Evolutionary conservation across 2,797 vertebrate genomes (phyloP).

Genomic region (Nannoperca obscura): DNA sequence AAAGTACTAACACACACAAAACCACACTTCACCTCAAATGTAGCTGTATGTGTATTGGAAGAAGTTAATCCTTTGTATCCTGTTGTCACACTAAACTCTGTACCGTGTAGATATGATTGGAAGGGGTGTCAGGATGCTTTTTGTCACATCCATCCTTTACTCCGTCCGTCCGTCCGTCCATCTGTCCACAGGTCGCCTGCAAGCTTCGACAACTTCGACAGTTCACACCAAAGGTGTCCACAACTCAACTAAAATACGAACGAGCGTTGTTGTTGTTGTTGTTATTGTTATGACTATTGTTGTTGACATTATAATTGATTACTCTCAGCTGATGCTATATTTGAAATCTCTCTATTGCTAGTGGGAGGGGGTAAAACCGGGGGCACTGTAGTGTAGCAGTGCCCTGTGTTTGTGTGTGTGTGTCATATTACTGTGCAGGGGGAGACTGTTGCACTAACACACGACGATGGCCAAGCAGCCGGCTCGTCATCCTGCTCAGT

Average conservation of each 20-base stretch:
- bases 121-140: slow-evolving; percentile 68
- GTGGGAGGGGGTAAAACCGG: slow-evolving; percentile 31
- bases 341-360: slow-evolving; percentile 71
- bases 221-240: slow-evolving; percentile 85
- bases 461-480: slow-evolving; percentile 14
- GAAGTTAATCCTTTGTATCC: slow-evolving; percentile 30
- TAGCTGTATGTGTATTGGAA: slow-evolving; percentile 40
- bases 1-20: slow-evolving; percentile 57
- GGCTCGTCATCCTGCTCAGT: slow-evolving; percentile 34
- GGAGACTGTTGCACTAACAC: slow-evolving; percentile 64
- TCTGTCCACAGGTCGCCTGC: slow-evolving; percentile 70
- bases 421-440: slow-evolving; percentile 63
- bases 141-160: slow-evolving; percentile 48
- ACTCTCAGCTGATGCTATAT: slow-evolving; percentile 70
- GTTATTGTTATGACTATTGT: slow-evolving; percentile 70
- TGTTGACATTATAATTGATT: slow-evolving; percentile 72
- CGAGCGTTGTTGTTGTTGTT: slow-evolving; percentile 66
- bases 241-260: slow-evolving; percentile 64
- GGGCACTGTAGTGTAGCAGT: slow-evolving; percentile 49
- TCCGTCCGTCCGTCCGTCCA: slow-evolving; percentile 54
- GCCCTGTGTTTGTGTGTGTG: slow-evolving; percentile 48
- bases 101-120: slow-evolving; percentile 41
- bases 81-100: slow-evolving; percentile 49
- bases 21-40: slow-evolving; percentile 50
- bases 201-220: slow-evolving; percentile 69